Conservation (phyloP, 2,888 invertebrate genomes). For the Tenthredo scrophulariae region DNA sequence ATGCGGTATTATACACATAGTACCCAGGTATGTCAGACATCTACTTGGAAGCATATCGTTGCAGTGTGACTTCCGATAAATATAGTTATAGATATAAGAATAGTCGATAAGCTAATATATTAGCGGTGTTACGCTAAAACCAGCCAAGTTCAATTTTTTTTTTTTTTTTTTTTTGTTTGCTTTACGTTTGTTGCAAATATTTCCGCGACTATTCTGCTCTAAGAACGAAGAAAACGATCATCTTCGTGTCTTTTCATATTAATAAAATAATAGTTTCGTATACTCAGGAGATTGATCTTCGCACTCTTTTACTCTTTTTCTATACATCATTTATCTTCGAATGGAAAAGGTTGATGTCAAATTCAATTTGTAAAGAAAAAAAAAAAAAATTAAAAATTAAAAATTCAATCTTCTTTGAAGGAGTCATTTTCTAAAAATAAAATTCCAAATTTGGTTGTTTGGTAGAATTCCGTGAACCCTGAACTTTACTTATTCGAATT, state of each 20-base stretch:
- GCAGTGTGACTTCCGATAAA: background rate
- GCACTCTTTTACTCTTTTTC: too few species aligned
- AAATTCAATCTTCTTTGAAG: too few species aligned
- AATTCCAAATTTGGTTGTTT: background rate
- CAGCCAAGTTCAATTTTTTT: background rate
- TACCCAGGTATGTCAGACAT: background rate
- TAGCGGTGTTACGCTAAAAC: background rate
- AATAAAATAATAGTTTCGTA: too few species aligned
- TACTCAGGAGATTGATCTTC: too few species aligned
- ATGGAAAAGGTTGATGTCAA: too few species aligned
- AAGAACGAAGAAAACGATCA: background rate
- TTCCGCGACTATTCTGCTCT: background rate
- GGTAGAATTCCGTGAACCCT: background rate
- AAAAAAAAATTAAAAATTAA: too few species aligned
- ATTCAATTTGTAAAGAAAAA: too few species aligned
- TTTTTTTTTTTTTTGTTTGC: background rate
- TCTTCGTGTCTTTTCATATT: too few species aligned
- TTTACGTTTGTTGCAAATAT: too few species aligned
- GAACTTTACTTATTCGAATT: background rate
- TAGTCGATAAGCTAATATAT: background rate
- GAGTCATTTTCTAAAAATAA: background rate
- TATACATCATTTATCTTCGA: too few species aligned
- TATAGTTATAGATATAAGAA: background rate
- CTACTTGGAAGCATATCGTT: background rate
- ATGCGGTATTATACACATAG: background rate